Base-by-base conservation (phyloP, 1,140 invertebrate genomes). In the Diuraphis noxia region DNA sequence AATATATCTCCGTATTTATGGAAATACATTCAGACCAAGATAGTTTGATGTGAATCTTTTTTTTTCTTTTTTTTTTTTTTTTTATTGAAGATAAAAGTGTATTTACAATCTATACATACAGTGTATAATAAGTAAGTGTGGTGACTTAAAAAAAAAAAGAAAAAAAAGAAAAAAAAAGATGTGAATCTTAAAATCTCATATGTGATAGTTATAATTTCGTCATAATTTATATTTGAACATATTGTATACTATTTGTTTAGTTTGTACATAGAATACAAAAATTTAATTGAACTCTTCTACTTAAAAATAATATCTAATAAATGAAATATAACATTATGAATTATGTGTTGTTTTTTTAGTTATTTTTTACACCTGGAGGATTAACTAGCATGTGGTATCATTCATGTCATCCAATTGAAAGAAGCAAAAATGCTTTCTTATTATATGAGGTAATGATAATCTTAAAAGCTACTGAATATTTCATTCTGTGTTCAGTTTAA, bases 371-470 rank as follows among this genome's bases (percentile, higher is more conserved):
- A 8, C 84, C 88, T 34, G 92, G 92, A 36, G 92, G 88, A 36
- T 46, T 92, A 30, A 40, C 25, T 46, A 84, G 84, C 63, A 25
- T 92, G 34, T 90, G 81, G 87, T 91, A 92, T 46, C 88, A 92
- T 85, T 92, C 88, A 5, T 92, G 92, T 88, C 92, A 92, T 89
- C 92, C 92, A n/a, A 63, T 92, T 23, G 92, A 92, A 77, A 85
- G 84, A 30, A 49, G 79, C 13, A 84, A 90, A 46, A 92, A 92
- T 36, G 40, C 34, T 21, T 92, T 34, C 21, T 79, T 90, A 46
- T 38, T 72, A 38, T 79, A 77, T 23, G 40, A 90, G 63, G 88
- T 90, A 90, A 90, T 41, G 36, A 13, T 63, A 88, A 40, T 52
- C 34, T 36, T 82, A 5, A 30, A 41, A 63, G 0, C 30, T n/a